These are phyloP conservation scores for Passer domesticus DNA, from an alignment of 2,113 vertebrate species.

Conservation along the genomic window DNA sequence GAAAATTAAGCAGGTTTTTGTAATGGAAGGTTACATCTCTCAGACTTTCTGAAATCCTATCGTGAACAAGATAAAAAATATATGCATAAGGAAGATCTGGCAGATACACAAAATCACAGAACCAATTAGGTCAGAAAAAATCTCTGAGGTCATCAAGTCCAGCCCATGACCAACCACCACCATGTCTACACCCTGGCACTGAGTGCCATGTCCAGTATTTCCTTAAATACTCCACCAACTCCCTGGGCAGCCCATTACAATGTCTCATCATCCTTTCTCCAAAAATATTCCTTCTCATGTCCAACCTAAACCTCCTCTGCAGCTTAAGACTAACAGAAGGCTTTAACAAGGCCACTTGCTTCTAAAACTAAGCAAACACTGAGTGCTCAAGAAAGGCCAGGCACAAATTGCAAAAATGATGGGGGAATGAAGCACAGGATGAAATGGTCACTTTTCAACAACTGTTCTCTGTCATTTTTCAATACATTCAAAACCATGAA, in stretches of 20 bases:
- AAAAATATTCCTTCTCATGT: neutral
- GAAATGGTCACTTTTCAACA: neutral
- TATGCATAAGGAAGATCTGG: neutral
- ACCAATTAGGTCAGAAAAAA: neutral
- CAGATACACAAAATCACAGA: neutral
- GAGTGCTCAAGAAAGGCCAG: neutral
- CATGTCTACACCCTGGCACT: neutral
- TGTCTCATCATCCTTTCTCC: neutral
- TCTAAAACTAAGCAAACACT: neutral
- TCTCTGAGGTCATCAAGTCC: neutral
- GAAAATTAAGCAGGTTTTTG: neutral
- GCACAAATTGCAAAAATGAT: neutral
- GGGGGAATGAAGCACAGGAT: neutral
- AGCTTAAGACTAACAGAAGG: neutral
- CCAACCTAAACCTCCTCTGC: neutral
- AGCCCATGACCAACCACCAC: neutral
- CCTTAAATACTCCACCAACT: neutral
- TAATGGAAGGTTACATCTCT: neutral
- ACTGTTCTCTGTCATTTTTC: neutral
- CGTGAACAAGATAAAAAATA: neutral
- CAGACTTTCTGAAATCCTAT: neutral
- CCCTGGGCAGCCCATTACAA: neutral
- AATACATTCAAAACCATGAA: neutral
- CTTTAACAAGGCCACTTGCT: neutral
- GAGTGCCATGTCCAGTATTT: neutral